A percentile compares a stretch with the other conserved stretches of the same genome.
Conservation (phyloP, 2,797 vertebrate genomes). For the Neosalanx taihuensis region DNA sequence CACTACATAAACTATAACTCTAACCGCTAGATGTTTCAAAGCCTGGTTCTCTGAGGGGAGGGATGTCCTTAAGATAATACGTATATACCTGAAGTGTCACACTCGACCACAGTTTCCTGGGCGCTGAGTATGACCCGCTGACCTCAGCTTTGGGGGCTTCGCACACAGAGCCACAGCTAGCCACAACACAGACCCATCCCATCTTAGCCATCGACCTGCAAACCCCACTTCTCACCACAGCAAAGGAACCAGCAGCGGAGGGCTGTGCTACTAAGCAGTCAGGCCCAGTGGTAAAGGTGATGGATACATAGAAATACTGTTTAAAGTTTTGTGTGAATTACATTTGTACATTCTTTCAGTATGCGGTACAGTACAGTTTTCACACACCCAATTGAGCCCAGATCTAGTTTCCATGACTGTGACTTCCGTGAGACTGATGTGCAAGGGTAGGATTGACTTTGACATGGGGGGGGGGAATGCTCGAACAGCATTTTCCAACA, state of each 20-base stretch:
- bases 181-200: constrained; percentile 41
- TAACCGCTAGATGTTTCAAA: neutral
- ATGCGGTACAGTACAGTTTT: too few relatives aligned
- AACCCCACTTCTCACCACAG: constrained; percentile 57
- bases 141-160: constrained; percentile 61
- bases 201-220: constrained; percentile 22
- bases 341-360: neutral
- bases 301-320: neutral
- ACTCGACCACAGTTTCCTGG: constrained; percentile 63
- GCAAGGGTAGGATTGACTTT: too few relatives aligned
- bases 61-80: neutral
- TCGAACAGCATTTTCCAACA: too few relatives aligned
- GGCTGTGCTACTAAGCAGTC: neutral
- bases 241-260: constrained; percentile 47
- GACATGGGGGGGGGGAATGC: too few relatives aligned
- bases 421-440: neutral
- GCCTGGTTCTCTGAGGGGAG: neutral
- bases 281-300: neutral
- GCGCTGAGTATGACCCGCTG: constrained; percentile 21
- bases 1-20: too few relatives aligned
- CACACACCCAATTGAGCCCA: neutral
- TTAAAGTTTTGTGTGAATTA: neutral
- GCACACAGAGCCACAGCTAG: constrained; percentile 16
- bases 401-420: neutral
- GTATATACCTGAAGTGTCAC: neutral